These are phyloP conservation scores for Dipodomys spectabilis DNA, from an alignment of 2,113 vertebrate genomes.

Conservation along the genomic window DNA sequence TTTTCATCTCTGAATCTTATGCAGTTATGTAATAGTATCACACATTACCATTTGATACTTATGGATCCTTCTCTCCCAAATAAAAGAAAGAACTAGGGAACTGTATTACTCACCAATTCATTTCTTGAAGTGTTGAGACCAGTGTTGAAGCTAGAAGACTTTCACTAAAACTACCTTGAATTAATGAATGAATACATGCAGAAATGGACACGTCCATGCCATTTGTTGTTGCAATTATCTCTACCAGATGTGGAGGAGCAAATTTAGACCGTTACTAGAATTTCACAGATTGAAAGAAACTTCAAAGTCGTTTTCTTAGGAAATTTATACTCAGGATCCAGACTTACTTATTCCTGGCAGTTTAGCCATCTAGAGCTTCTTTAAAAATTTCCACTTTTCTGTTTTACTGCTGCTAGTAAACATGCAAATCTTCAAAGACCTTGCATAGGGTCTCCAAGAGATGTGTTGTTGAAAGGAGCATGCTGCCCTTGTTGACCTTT, in stretches of 20 bases:
- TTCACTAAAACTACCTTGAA: neutral
- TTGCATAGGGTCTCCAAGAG: conserved; percentile 58
- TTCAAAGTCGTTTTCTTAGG: conserved; percentile 68
- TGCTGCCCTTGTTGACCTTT: conserved; percentile 81
- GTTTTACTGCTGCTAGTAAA: conserved; percentile 35
- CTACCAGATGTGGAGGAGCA: conserved; percentile 64
- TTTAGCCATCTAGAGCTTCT: conserved; percentile 27
- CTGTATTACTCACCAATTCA: neutral
- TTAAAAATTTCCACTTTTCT: neutral
- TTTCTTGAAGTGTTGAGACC: neutral
- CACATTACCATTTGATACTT: no score
- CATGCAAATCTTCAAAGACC: conserved; percentile 70
- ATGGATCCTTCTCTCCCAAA: neutral
- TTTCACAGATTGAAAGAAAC: conserved; percentile 74
- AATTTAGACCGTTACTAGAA: conserved; percentile 76
- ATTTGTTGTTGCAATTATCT: conserved; percentile 20
- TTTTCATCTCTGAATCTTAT: neutral
- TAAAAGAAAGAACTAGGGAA: neutral
- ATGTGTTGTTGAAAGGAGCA: conserved; percentile 80
- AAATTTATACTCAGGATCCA: conserved; percentile 50
- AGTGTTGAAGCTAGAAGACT: neutral
- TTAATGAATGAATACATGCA: neutral
- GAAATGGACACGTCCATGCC: conserved; percentile 17
- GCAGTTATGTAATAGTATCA: neutral
- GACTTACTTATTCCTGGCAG: conserved; percentile 37